Conservation (phyloP, 1,140 invertebrate genomes). For the Vollenhovia emeryi region DNA sequence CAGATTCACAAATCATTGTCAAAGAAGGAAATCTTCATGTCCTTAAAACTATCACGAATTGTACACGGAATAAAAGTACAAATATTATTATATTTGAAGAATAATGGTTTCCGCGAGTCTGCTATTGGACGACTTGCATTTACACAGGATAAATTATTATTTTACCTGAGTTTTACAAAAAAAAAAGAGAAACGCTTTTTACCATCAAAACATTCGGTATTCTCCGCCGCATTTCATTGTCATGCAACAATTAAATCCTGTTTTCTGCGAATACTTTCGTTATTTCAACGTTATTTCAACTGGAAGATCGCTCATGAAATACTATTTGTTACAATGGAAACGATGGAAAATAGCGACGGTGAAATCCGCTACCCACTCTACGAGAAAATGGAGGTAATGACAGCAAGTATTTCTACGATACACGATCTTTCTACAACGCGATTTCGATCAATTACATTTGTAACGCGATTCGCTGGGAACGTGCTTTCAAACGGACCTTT, state of each 20-base stretch:
- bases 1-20: no score
- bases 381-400: neutral
- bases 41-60: neutral
- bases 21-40: no score
- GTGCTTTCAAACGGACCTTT: neutral
- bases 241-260: slow-evolving; percentile 1
- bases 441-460: slow-evolving; percentile 4
- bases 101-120: neutral
- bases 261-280: neutral
- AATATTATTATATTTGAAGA: neutral
- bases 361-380: neutral
- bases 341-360: neutral
- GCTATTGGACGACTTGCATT: neutral
- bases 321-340: neutral
- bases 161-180: neutral
- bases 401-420: neutral
- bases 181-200: no score
- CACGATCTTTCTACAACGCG: neutral
- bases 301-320: neutral
- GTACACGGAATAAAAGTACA: neutral
- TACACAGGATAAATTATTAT: neutral
- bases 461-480: neutral
- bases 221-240: neutral
- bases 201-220: neutral
- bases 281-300: neutral